Evolutionary conservation across 1,140 invertebrate genomes (phyloP).

Genomic region (Dendroctonus ponderosae): DNA sequence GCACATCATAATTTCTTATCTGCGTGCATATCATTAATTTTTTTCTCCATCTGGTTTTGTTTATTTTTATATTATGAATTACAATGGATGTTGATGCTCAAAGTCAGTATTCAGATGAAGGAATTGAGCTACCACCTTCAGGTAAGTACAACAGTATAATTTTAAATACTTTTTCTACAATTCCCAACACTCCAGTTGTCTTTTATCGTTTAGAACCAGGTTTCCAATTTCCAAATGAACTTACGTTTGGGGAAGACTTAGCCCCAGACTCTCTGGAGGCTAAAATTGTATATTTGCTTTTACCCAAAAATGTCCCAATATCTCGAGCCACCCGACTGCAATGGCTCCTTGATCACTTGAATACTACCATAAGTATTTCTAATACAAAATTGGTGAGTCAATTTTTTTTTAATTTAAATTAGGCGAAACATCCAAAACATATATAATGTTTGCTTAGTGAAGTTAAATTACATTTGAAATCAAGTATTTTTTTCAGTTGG

Average conservation of each 20-base stretch:
- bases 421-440: no score
- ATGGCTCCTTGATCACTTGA: slow-evolving; percentile 73
- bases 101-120: slow-evolving; percentile 46
- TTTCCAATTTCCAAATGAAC: slow-evolving; percentile 36
- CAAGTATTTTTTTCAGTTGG: slow-evolving; percentile 23
- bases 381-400: slow-evolving; percentile 44
- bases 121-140: slow-evolving; percentile 42
- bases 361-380: slow-evolving; percentile 59
- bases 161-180: neutral
- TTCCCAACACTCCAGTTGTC: slow-evolving; percentile 2
- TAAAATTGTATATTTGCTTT: slow-evolving; percentile 65
- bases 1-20: neutral
- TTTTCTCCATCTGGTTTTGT: slow-evolving; percentile 4
- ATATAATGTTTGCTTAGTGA: neutral
- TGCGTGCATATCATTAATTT: neutral
- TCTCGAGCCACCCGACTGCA: slow-evolving; percentile 73
- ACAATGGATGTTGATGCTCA: slow-evolving; percentile 45
- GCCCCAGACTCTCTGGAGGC: slow-evolving; percentile 58
- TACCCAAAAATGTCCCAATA: slow-evolving; percentile 73
- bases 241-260: slow-evolving; percentile 38
- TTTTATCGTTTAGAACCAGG: slow-evolving; percentile 37
- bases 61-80: slow-evolving; percentile 22
- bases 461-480: neutral
- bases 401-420: neutral
- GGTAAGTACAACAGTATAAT: slow-evolving; percentile 30